Percentiles rank a stretch among this genome's conserved stretches.
Evolutionary conservation across 2,797 vertebrate genomes (phyloP).

Genomic region (Naso thynnoides): DNA sequence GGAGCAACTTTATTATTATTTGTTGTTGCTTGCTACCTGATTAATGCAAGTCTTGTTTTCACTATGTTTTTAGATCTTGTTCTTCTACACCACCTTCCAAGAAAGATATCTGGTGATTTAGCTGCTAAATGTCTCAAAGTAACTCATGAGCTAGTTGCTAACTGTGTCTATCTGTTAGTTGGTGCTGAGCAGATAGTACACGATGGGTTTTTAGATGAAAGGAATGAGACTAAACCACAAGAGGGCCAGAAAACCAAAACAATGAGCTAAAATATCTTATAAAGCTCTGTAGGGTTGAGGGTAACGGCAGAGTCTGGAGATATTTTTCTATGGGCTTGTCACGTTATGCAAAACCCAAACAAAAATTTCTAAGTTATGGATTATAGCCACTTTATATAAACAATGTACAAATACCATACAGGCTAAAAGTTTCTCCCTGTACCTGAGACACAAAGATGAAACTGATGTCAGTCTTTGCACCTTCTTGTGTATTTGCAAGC

Average conservation of each 20-base stretch:
- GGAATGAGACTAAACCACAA: background rate
- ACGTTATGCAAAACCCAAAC: background rate
- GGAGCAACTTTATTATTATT: background rate
- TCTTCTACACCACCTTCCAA: background rate
- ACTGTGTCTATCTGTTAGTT: background rate
- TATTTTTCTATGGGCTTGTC: background rate
- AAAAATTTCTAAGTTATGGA: no score
- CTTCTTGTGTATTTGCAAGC: background rate
- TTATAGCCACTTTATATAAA: background rate
- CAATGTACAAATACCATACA: background rate
- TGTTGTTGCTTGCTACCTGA: background rate
- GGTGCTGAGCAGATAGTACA: background rate
- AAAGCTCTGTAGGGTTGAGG: background rate
- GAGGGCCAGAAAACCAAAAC: background rate
- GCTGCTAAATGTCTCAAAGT: background rate
- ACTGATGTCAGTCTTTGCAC: background rate
- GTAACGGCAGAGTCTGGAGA: background rate
- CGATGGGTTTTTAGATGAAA: background rate
- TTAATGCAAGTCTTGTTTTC: background rate
- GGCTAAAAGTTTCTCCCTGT: background rate
- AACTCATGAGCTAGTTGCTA: background rate
- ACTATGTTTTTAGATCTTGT: background rate
- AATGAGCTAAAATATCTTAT: background rate
- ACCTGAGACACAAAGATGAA: slow-evolving; percentile 10
- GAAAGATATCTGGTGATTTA: background rate